Evolutionary conservation across 35 echinoderm and acorn worm species (phyloP).

Genomic region (Lytechinus variegatus): DNA sequence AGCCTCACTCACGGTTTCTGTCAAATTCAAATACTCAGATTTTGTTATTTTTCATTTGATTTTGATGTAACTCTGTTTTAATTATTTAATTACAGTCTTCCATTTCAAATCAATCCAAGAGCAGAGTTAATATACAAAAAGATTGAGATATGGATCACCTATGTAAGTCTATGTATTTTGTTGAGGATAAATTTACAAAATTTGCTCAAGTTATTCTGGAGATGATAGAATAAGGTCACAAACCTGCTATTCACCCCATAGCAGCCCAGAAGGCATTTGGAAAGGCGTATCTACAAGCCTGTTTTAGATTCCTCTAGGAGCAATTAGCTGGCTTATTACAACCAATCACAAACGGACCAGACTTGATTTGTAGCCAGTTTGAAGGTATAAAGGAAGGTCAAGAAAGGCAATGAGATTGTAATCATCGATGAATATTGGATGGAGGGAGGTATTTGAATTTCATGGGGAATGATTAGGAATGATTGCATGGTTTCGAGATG

Average conservation of each 20-base stretch:
- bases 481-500: not conserved
- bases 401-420: not conserved
- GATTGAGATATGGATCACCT: too few relatives aligned
- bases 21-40: too few relatives aligned
- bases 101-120: too few relatives aligned
- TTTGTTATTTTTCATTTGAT: too few relatives aligned
- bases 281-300: not conserved
- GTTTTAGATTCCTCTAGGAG: not conserved
- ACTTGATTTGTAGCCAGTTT: not conserved
- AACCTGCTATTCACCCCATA: not conserved
- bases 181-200: too few relatives aligned
- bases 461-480: not conserved
- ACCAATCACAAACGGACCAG: slow-evolving; percentile 21
- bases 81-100: too few relatives aligned
- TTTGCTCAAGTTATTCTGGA: not conserved
- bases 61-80: too few relatives aligned
- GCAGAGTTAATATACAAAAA: too few relatives aligned
- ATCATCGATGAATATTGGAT: not conserved
- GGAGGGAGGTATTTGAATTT: not conserved
- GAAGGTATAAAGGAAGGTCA: not conserved
- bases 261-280: not conserved
- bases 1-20: too few relatives aligned
- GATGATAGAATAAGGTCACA: not conserved
- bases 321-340: slow-evolving; percentile 39
- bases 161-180: too few relatives aligned